Base-by-base conservation (phyloP, 2,113 vertebrate genomes). In the Climacteris rufus region DNA sequence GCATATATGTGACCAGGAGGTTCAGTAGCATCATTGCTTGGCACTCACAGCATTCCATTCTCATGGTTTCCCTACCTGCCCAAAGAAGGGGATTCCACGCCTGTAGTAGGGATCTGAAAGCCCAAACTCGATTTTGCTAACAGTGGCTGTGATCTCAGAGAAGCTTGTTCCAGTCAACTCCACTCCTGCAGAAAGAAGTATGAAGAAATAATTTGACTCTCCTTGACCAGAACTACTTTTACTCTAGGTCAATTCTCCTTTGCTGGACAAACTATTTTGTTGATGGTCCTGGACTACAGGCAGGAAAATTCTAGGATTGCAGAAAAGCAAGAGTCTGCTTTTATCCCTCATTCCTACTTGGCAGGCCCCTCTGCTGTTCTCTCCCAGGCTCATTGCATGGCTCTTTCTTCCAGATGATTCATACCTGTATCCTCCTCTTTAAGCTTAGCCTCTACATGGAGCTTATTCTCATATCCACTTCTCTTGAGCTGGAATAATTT, bases 361-460 rank as follows among this genome's bases (percentile, higher is more conserved):
- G 14, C 35, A 76, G 37, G 14, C 22, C 30, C 11, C 14, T 88
- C 64, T 81, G 9, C 11, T 87, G 30, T 10, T 68, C 24, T 88
- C 37, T 77, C 16, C 13, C 40, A 17, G 24, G 21, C 30, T 76
- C 68, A 70, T 35, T 78, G 52, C 10, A 74, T 3, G 2, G 25
- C 22, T 66, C 3, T 87, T 52, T 11, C 7, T 49, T 81, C 24
- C 25, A 54, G 18, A 64, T 47, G 22, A 71, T 83, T 74, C 95
- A 87, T 54, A 98, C 98, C 98, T 97, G 98, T 98, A 72, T 94
- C 98, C 10, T 98, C 97, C 72, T 98, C 98, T 95, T 90, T 95
- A 85, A 98, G 97, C 78, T 95, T 98, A 80, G 98, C 98, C 15
- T 96, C 90, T 14, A 95, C 97, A 16, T 20, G 49, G 37, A 98